Percentiles rank a stretch among this genome's conserved stretches.
phyloP scores from a whole-genome alignment of 2,113 vertebrate species.

The Anarrhichthys ocellatus region DNA sequence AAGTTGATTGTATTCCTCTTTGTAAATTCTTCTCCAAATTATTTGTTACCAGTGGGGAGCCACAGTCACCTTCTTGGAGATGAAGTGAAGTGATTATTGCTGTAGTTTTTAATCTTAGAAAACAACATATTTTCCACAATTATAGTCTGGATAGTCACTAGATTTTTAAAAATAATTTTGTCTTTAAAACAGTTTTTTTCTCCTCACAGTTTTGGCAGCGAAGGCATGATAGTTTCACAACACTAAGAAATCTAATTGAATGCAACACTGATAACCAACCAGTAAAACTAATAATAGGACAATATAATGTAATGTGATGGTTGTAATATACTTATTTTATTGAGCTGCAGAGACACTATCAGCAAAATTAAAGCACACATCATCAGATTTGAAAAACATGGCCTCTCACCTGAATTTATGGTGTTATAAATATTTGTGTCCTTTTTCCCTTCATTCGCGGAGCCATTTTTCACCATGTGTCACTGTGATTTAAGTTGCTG shows the following conservation, averaged over 20 bases:
- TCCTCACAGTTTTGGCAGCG: not conserved
- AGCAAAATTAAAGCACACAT: constrained; percentile 6
- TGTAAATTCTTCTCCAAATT: not conserved
- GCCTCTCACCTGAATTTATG: constrained; percentile 12
- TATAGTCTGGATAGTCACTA: not conserved
- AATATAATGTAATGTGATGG: not conserved
- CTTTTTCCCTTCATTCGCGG: not conserved
- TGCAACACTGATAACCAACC: not conserved
- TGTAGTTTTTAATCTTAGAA: too few species aligned
- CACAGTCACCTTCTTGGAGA: not conserved
- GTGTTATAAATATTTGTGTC: not conserved
- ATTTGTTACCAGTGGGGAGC: not conserved
- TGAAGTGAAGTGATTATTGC: not conserved
- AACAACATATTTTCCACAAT: not conserved
- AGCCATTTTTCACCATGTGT: constrained; percentile 14
- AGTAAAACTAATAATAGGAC: not conserved
- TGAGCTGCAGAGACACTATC: not conserved
- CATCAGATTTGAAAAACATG: not conserved
- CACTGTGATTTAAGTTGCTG: constrained; percentile 7
- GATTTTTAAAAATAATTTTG: not conserved
- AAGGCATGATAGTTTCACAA: not conserved
- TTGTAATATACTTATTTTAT: not conserved
- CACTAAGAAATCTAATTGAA: not conserved
- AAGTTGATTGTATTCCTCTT: not conserved
- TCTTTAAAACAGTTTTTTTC: not conserved